phyloP scores from a whole-genome alignment of 2,888 invertebrate species.

The Cabera pusaria region DNA sequence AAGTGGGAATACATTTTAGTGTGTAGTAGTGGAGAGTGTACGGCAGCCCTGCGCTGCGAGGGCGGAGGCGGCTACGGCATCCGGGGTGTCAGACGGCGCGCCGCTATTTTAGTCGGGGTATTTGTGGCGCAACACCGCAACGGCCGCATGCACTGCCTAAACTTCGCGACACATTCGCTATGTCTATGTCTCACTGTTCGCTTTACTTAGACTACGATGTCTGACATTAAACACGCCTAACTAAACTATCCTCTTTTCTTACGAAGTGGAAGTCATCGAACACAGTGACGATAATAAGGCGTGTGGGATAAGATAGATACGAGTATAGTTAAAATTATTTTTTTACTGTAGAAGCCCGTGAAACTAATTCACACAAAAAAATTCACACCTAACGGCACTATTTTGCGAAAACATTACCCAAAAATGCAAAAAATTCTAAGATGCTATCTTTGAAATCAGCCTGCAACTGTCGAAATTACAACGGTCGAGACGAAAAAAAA shows the following conservation, averaged over 20 bases:
- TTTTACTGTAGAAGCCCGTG: too few species aligned
- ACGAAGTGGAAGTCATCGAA: too few species aligned
- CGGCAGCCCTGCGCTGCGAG: constrained; percentile 30
- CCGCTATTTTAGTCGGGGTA: constrained; percentile 70
- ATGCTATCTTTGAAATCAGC: constrained; percentile 17
- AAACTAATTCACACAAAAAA: too few species aligned
- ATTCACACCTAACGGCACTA: too few species aligned
- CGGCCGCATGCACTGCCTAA: constrained; percentile 52
- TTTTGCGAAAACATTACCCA: constrained; percentile 18
- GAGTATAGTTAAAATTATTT: too few species aligned
- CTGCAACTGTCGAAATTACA: constrained; percentile 14
- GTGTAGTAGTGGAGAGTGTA: too few species aligned
- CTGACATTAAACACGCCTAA: too few species aligned
- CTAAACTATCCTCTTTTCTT: too few species aligned
- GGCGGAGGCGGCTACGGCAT: constrained; percentile 40
- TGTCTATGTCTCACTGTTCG: constrained; percentile 9
- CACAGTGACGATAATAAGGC: too few species aligned
- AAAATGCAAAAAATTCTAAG: constrained; percentile 18
- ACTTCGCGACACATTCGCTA: constrained; percentile 32
- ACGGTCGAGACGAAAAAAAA: constrained; percentile 14
- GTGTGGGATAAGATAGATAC: too few species aligned
- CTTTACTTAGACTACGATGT: too few species aligned
- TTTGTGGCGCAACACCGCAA: constrained; percentile 45
- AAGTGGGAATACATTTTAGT: too few species aligned
- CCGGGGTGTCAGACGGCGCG: constrained; percentile 70